Evolutionary conservation across 2,888 invertebrate species (phyloP), one percentile per base, ranked within the genome.

Genomic region (Mythimna vitellina): DNA sequence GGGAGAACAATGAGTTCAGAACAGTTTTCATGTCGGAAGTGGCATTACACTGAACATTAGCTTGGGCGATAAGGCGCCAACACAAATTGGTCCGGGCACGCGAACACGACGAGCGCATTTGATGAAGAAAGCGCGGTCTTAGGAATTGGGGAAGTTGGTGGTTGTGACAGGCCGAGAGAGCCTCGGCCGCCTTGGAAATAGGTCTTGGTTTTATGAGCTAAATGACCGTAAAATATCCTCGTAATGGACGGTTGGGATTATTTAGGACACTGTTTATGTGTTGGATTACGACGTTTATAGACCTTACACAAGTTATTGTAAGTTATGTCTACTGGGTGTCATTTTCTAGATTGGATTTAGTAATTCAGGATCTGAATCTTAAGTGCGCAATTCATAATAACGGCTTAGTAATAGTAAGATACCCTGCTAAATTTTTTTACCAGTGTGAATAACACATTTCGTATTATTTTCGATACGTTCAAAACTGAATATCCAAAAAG

Each of bases 1-100:
- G 85, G 79, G 85, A 88, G 89, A 90, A 93, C 91, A 93, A 93
- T 92, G 90, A 91, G 90, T 90, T 91, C 86, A 80, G 91, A 93
- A 90, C 91, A 92, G 94, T 93, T 94, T 94, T 93, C 93, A 93
- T 94, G 95, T 95, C 95, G 95, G 95, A 95, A 95, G 93, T 91
- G 88, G 93, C 89, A 94, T 95, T 94, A 95, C 94, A 93, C 92
- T 93, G 92, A 93, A 93, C 94, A 95, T 95, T 95, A 95, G 94
- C 93, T 87, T 86, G 84, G 71, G 87, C 94, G 95, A 96, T 95
- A 96, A 95, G 95, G 92, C 92, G 91, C 89, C 91, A 87, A 90
- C 94, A 91, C 93, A 94, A 95, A 96, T 95, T 94, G 94, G 90
- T 87, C 86, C 73, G 85, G 86, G 87, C 95, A 96, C 95, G 95